Percentiles rank a stretch among this genome's conserved stretches.
phyloP scores from a whole-genome alignment of 2,113 vertebrate genomes.

The Excalfactoria chinensis region DNA sequence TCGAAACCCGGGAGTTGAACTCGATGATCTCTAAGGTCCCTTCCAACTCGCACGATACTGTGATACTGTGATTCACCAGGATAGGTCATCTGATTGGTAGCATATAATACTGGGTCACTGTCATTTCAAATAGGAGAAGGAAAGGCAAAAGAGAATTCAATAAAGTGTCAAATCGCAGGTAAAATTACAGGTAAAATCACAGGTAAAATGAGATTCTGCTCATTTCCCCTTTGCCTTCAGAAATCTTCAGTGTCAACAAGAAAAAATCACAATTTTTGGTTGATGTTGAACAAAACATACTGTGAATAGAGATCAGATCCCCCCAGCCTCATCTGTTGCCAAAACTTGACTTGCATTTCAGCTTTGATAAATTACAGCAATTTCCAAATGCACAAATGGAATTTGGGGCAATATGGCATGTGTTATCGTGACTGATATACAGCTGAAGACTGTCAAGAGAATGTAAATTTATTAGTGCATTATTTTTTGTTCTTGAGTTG shows the following conservation, averaged over 20 bases:
- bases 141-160: background rate
- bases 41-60: too few species aligned
- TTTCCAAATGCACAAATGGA: slow-evolving; percentile 15
- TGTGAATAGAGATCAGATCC: slow-evolving; percentile 14
- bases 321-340: slow-evolving; percentile 1
- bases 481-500: background rate
- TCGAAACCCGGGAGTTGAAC: too few species aligned
- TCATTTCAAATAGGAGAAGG: background rate
- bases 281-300: background rate
- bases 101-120: background rate
- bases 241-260: background rate
- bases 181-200: background rate
- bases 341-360: slow-evolving; percentile 4
- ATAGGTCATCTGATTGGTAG: background rate
- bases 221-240: background rate
- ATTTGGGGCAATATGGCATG: background rate
- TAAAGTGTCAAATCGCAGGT: background rate
- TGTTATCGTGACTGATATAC: slow-evolving; percentile 4
- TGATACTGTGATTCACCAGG: background rate
- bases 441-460: slow-evolving; percentile 2
- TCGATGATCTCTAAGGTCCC: too few species aligned
- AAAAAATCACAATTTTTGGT: background rate
- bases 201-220: background rate
- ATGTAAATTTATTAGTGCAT: background rate
- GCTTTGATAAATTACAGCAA: slow-evolving; percentile 58